Conservation (phyloP, 2,797 vertebrate species). For the Rhinatrema bivittatum region DNA sequence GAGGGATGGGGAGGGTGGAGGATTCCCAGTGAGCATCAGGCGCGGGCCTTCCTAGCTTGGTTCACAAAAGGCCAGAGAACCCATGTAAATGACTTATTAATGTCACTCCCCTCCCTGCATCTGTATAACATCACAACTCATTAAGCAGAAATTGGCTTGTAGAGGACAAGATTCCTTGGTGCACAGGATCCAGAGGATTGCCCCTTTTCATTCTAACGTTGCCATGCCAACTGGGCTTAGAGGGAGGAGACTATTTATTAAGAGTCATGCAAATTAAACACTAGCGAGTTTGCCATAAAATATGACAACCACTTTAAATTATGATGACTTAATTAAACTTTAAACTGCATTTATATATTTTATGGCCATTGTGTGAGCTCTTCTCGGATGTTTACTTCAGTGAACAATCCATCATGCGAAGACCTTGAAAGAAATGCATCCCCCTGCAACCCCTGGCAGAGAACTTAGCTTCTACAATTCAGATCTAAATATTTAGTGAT, state of each 20-base stretch:
- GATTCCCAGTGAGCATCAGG: too few relatives aligned
- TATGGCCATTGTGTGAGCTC: slow-evolving; percentile 65
- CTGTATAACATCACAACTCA: slow-evolving; percentile 47
- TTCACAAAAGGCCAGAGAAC: too few relatives aligned
- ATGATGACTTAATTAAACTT: slow-evolving; percentile 75
- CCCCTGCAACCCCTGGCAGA: slow-evolving; percentile 72
- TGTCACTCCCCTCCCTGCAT: slow-evolving; percentile 45
- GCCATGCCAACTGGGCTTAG: slow-evolving; percentile 48
- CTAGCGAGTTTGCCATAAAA: slow-evolving; percentile 62
- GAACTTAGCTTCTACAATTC: slow-evolving; percentile 69
- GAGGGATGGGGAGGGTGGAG: too few relatives aligned
- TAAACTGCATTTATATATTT: slow-evolving; percentile 73
- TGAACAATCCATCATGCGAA: slow-evolving; percentile 70
- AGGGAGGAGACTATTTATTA: slow-evolving; percentile 63
- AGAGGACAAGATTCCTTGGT: slow-evolving; percentile 26
- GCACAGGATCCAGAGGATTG: slow-evolving; percentile 14
- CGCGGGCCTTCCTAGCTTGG: too few relatives aligned
- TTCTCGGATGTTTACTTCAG: slow-evolving; percentile 74
- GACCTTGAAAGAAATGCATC: slow-evolving; percentile 73
- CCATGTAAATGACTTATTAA: slow-evolving; percentile 28
- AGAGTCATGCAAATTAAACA: slow-evolving; percentile 67
- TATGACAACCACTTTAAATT: slow-evolving; percentile 74
- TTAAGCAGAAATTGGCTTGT: slow-evolving; percentile 46
- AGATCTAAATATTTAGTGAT: slow-evolving; percentile 81
- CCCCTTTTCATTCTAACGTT: slow-evolving; percentile 50